phyloP scores from a whole-genome alignment of 2,888 invertebrate genomes.

The Epiblema foenella region DNA sequence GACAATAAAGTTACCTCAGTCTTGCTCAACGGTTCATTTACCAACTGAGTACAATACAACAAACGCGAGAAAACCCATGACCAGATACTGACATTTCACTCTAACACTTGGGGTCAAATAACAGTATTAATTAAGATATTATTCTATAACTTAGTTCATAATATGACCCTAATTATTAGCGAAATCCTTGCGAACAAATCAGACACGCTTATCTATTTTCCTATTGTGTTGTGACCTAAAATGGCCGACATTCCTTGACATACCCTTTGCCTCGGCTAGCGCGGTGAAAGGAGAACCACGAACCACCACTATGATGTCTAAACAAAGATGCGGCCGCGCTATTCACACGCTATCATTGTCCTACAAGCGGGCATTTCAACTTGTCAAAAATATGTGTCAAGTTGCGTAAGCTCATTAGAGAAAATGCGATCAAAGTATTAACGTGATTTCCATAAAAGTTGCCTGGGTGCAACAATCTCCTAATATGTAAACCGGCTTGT shows the following conservation, averaged over 20 bases:
- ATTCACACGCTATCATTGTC: conserved; percentile 72
- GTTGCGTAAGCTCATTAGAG: conserved; percentile 64
- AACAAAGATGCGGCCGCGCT: conserved; percentile 66
- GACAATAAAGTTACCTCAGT: conserved; percentile 41
- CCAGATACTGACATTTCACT: conserved; percentile 31
- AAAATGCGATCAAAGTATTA: conserved; percentile 56
- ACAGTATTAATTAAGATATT: conserved; percentile 33
- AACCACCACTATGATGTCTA: conserved; percentile 61
- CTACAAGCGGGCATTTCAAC: conserved; percentile 43
- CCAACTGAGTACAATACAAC: conserved; percentile 43
- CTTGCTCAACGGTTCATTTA: conserved; percentile 42
- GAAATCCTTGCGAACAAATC: conserved; percentile 26
- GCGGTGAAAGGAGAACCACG: conserved; percentile 75
- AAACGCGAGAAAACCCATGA: conserved; percentile 43
- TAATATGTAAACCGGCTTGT: conserved; percentile 48
- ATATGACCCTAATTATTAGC: conserved; percentile 23
- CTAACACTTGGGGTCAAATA: conserved; percentile 8
- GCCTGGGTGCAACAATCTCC: conserved; percentile 47
- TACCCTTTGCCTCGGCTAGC: conserved; percentile 69
- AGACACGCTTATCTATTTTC: conserved; percentile 37
- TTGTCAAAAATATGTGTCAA: conserved; percentile 58
- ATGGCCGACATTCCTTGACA: conserved; percentile 61
- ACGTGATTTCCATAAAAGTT: conserved; percentile 47
- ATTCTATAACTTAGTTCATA: conserved; percentile 20
- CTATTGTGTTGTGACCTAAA: conserved; percentile 61